Evolutionary conservation across 2,888 invertebrate species (phyloP).

Genomic region (Papilio gigon): DNA sequence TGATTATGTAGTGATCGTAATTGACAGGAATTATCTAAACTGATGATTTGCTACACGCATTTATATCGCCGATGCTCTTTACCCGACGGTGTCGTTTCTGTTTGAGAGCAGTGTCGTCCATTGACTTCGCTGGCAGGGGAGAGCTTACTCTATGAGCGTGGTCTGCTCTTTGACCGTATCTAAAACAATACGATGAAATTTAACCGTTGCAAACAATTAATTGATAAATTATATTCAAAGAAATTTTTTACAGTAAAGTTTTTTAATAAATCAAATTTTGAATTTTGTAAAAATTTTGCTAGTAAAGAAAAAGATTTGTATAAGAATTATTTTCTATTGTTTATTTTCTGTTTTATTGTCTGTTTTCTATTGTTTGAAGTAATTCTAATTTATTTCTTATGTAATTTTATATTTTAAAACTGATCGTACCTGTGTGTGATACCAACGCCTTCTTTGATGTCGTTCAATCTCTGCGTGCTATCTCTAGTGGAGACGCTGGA

Average conservation of each 20-base stretch:
- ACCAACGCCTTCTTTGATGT: conserved; percentile 68
- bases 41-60: conserved; percentile 79
- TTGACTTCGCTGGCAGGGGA: conserved; percentile 74
- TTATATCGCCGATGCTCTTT: conserved; percentile 89
- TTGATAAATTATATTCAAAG: background rate
- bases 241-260: too few relatives aligned
- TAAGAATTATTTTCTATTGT: too few relatives aligned
- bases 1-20: conserved; percentile 36
- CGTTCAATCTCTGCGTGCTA: conserved; percentile 75
- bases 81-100: conserved; percentile 85
- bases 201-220: background rate
- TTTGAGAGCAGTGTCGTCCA: conserved; percentile 71
- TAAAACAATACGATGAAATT: conserved; percentile 45
- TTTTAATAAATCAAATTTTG: too few relatives aligned
- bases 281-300: too few relatives aligned
- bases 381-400: too few relatives aligned
- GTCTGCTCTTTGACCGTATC: conserved; percentile 74
- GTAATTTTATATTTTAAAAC: too few relatives aligned
- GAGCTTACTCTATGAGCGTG: conserved; percentile 78
- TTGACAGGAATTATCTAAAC: conserved; percentile 54
- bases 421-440: conserved; percentile 73
- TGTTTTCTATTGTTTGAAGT: too few relatives aligned
- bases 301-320: too few relatives aligned
- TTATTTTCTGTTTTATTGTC: too few relatives aligned
- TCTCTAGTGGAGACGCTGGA: conserved; percentile 77